These are phyloP conservation scores for Thalpophila matura DNA, from an alignment of 2,888 invertebrate species.

Conservation along the genomic window DNA sequence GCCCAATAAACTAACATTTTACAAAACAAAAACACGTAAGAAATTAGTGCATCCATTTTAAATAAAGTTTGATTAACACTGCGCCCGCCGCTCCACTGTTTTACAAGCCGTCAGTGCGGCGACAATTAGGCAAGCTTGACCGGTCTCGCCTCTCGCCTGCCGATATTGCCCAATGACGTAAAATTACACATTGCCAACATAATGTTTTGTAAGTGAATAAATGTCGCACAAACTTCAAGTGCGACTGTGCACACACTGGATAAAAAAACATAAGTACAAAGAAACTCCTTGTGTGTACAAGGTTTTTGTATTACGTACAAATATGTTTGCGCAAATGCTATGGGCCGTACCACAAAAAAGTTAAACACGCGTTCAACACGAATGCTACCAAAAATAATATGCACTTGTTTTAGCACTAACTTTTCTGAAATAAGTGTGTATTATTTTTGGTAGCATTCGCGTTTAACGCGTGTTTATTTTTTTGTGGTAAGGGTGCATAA, in stretches of 20 bases:
- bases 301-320: slow-evolving; percentile 11
- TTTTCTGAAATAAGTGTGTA: too few species aligned
- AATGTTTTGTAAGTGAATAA: slow-evolving; percentile 47
- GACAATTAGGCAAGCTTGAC: slow-evolving; percentile 51
- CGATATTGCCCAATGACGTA: slow-evolving; percentile 46
- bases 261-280: slow-evolving; percentile 19
- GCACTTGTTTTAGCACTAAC: too few species aligned
- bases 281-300: slow-evolving; percentile 11
- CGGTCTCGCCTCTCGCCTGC: slow-evolving; percentile 29
- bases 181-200: slow-evolving; percentile 55
- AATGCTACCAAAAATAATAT: too few species aligned
- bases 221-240: slow-evolving; percentile 39
- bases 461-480: too few species aligned
- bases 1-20: too few species aligned
- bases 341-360: too few species aligned
- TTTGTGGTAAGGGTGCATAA: too few species aligned
- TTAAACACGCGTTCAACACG: too few species aligned
- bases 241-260: slow-evolving; percentile 33
- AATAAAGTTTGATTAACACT: slow-evolving; percentile 22
- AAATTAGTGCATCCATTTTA: background rate
- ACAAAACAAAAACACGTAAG: slow-evolving; percentile 2
- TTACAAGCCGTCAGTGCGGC: slow-evolving; percentile 40
- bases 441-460: too few species aligned
- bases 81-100: slow-evolving; percentile 12
- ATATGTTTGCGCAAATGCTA: slow-evolving; percentile 13